These are phyloP conservation scores for Priocnemis perturbator DNA, from an alignment of 2,888 invertebrate species.

Conservation along the genomic window DNA sequence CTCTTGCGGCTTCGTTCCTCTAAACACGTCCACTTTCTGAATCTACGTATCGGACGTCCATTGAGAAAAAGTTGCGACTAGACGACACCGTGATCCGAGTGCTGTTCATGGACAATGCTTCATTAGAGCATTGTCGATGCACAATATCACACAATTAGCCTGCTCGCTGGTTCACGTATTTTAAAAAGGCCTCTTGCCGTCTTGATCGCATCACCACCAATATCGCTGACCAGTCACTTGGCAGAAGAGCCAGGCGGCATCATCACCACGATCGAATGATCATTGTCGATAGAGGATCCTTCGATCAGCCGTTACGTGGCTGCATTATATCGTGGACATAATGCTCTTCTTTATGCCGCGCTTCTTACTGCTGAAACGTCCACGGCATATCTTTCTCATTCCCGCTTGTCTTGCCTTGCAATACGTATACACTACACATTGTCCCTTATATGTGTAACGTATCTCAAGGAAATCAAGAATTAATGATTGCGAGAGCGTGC, in stretches of 20 bases:
- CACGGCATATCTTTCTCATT: constrained; percentile 20
- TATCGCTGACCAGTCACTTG: background rate
- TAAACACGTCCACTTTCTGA: constrained; percentile 49
- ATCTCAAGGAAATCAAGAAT: no score
- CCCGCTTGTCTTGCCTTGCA: background rate
- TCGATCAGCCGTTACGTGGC: constrained; percentile 66
- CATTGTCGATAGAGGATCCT: constrained; percentile 65
- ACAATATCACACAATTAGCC: constrained; percentile 73
- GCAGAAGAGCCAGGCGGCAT: constrained; percentile 31
- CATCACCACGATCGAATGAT: constrained; percentile 64
- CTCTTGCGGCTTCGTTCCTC: constrained; percentile 24
- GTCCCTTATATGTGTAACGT: no score
- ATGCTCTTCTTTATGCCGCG: constrained; percentile 60
- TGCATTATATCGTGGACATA: constrained; percentile 64
- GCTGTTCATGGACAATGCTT: constrained; percentile 68
- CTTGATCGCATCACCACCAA: constrained; percentile 19
- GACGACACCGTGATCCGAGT: no score
- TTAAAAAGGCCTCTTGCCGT: constrained; percentile 46
- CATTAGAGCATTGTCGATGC: constrained; percentile 73
- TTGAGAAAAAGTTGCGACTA: no score
- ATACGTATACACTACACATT: no score
- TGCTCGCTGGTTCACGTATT: constrained; percentile 49
- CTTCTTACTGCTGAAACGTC: constrained; percentile 55
- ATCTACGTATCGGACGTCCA: constrained; percentile 17
- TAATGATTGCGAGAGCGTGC: no score